phyloP scores from a whole-genome alignment of 2,797 vertebrate species.

The Characodon lateralis region DNA sequence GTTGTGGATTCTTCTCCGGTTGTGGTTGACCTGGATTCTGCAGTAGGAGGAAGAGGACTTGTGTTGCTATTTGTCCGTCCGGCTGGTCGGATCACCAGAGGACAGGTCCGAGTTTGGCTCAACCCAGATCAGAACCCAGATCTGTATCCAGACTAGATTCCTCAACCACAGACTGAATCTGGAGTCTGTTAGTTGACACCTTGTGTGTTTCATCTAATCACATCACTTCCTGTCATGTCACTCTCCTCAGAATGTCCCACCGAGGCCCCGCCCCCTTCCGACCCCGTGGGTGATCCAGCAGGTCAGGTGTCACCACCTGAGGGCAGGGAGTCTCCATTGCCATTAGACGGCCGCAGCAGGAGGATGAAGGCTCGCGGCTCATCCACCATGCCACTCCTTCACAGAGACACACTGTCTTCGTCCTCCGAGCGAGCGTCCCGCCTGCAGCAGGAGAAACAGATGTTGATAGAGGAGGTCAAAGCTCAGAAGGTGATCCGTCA shows the following conservation, averaged over 20 bases:
- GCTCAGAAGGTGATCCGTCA: constrained; percentile 88
- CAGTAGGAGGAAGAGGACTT: too few species aligned
- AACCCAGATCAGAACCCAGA: background rate
- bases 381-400: constrained; percentile 53
- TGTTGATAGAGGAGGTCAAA: constrained; percentile 85
- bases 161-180: too few species aligned
- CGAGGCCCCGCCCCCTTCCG: constrained; percentile 15
- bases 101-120: too few species aligned
- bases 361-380: constrained; percentile 74
- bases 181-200: background rate
- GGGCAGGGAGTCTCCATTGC: background rate
- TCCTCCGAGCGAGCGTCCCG: constrained; percentile 67
- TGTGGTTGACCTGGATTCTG: too few species aligned
- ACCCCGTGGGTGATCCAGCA: constrained; percentile 17
- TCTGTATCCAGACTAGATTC: background rate
- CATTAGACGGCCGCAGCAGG: constrained; percentile 35
- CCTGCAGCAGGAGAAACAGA: constrained; percentile 85
- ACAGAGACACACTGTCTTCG: constrained; percentile 49
- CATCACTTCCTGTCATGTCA: background rate
- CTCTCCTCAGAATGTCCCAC: background rate
- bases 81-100: too few species aligned
- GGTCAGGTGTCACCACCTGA: background rate
- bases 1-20: too few species aligned
- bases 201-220: background rate
- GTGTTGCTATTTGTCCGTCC: too few species aligned